Base-by-base conservation (phyloP, 2,113 vertebrate genomes). In the Lutjanus erythropterus region DNA sequence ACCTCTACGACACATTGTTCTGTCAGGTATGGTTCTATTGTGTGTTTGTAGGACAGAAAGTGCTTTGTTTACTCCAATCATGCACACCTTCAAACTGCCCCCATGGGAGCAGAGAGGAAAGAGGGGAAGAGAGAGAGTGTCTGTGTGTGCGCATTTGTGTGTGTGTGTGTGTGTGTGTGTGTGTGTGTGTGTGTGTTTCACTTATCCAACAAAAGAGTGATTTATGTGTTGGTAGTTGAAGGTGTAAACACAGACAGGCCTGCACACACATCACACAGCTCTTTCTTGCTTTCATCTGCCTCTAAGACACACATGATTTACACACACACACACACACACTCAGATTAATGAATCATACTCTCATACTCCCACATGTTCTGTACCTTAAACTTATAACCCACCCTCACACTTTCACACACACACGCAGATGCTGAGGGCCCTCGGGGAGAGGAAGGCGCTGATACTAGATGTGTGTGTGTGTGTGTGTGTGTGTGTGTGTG, bases 201-300 rank as follows among this genome's bases (percentile, higher is more conserved):
- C 71, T 67, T 49, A 64, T 65, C 72, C 49, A 60, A 50, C 16
- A 49, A 71, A 77, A 65, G 64, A 73, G 56, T 71, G 84, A 87
- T 90, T 88, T 86, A 89, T 89, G 42, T 52, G 56, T 68, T 89
- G 52, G 82, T 53, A 61, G 84, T 86, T 88, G 47, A 79, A 83
- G 33, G 83, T 89, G 86, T 85, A 90, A 90, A 92, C 88, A 91
- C 25, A 66, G 76, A 59, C 83, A 86, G 83, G 77, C 77, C 73
- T 47, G 25, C 71, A n/a, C 85, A 74, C 71, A 67, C 62, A 80
- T 64, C 81, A 67, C 64, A 49, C 33, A 18, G 14, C 29, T 31
- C 12, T 27, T 25, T 62, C 55, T 35, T 39, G 25, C 62, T 73
- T 84, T 75, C 39, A 84, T 71, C 87, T 75, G 33, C 64, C 56